Evolutionary conservation across 2,113 vertebrate genomes (phyloP).

Genomic region (Platichthys flesus): DNA sequence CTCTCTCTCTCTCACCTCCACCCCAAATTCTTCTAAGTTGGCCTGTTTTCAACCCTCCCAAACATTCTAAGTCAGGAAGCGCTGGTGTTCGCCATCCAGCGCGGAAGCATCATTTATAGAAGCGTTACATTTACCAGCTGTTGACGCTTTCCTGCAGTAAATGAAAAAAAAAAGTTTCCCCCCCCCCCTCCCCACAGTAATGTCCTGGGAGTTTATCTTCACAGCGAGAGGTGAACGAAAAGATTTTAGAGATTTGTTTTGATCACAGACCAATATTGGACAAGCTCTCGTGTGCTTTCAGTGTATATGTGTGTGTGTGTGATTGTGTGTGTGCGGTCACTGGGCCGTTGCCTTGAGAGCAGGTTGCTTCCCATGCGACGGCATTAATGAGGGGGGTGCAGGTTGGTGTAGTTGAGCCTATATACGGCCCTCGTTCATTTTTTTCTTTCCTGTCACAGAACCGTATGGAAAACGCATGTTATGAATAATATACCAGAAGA

Average conservation of each 20-base stretch:
- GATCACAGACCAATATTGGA: slow-evolving; percentile 27
- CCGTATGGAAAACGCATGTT: slow-evolving; percentile 70
- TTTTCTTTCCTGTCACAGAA: slow-evolving; percentile 77
- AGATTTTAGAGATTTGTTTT: slow-evolving; percentile 49
- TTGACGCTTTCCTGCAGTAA: slow-evolving; percentile 43
- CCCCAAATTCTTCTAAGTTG: slow-evolving; percentile 49
- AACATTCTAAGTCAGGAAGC: slow-evolving; percentile 63
- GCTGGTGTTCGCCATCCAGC: slow-evolving; percentile 39
- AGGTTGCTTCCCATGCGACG: slow-evolving; percentile 60
- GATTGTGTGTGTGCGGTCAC: slow-evolving; percentile 11
- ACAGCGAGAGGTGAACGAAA: slow-evolving; percentile 26
- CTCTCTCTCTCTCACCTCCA: slow-evolving; percentile 43
- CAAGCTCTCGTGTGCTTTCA: neutral
- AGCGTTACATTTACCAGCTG: slow-evolving; percentile 68
- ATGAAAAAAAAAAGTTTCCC: slow-evolving; percentile 55
- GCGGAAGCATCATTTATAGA: slow-evolving; percentile 64
- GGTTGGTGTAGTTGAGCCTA: slow-evolving; percentile 61
- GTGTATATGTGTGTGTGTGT: neutral
- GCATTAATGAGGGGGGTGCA: slow-evolving; percentile 74
- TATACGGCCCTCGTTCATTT: slow-evolving; percentile 75
- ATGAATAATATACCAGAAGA: slow-evolving; percentile 82
- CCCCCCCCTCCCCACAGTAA: slow-evolving; percentile 27
- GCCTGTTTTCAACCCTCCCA: slow-evolving; percentile 51
- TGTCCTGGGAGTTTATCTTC: slow-evolving; percentile 27
- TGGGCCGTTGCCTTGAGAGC: slow-evolving; percentile 73